These are phyloP conservation scores for Himalopsyche japonica DNA, from an alignment of 2,888 invertebrate genomes.

Conservation along the genomic window DNA sequence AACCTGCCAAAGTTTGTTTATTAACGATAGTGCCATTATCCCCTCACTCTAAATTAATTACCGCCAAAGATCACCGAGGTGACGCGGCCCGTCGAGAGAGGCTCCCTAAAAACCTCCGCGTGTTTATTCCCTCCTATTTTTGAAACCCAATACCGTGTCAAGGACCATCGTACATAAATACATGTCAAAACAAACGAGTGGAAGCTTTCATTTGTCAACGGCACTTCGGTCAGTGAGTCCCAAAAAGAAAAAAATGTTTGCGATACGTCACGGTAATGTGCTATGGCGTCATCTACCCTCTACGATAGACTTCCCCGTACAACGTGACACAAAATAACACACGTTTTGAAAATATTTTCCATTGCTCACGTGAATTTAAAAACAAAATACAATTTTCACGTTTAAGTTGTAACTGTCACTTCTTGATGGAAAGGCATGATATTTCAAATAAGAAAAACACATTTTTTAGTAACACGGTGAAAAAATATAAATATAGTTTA, in stretches of 20 bases:
- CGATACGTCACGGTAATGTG: conserved; percentile 37
- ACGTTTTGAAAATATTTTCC: no score
- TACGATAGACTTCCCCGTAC: not conserved
- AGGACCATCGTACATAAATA: not conserved
- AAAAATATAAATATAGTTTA: no score
- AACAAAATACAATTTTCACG: no score
- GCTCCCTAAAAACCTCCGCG: not conserved
- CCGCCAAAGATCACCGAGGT: not conserved
- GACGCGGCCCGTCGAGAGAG: not conserved
- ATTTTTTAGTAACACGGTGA: no score
- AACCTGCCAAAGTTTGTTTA: no score
- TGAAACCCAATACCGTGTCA: not conserved
- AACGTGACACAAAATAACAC: not conserved
- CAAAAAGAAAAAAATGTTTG: conserved; percentile 26
- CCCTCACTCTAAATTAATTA: not conserved
- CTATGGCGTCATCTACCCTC: not conserved
- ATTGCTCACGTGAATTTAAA: no score
- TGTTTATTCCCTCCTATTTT: not conserved
- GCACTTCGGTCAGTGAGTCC: conserved; percentile 10
- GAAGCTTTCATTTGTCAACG: conserved; percentile 27
- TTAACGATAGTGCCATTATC: not conserved
- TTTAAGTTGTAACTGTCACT: no score
- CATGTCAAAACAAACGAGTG: conserved; percentile 7
- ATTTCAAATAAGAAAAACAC: no score
- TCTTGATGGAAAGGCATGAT: no score